These are phyloP conservation scores for Berghia stephanieae DNA, from an alignment of 1,140 invertebrate species.

Conservation along the genomic window DNA sequence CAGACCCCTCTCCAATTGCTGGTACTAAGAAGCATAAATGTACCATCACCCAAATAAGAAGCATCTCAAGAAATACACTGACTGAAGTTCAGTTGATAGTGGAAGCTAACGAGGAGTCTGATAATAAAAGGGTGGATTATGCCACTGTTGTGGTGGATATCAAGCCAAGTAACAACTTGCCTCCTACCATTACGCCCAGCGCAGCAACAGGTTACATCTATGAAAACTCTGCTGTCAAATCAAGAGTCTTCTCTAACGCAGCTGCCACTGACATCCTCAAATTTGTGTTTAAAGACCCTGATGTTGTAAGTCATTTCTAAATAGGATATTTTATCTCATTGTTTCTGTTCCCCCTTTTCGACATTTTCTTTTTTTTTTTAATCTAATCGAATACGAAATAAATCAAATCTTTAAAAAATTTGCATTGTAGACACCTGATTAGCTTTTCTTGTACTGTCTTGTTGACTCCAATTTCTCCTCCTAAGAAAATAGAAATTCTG, in stretches of 20 bases:
- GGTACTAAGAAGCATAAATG: conserved; percentile 17
- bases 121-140: neutral
- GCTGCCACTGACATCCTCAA: neutral
- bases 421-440: no score
- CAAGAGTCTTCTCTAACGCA: neutral
- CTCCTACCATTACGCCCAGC: neutral
- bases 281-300: conserved; percentile 10
- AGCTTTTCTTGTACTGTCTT: no score
- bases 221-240: conserved; percentile 13
- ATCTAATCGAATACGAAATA: no score
- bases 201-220: conserved; percentile 11
- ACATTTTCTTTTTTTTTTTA: no score
- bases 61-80: no score
- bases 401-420: no score
- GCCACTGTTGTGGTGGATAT: conserved; percentile 7
- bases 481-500: no score
- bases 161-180: neutral
- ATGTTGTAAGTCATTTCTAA: conserved; percentile 13
- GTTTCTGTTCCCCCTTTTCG: no score
- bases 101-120: neutral
- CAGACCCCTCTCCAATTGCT: neutral
- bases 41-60: neutral
- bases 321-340: neutral
- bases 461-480: no score
- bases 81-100: no score